Percentiles rank a stretch among this genome's conserved stretches.
phyloP scores from a whole-genome alignment of 2,113 vertebrate species.

The Passer montanus region DNA sequence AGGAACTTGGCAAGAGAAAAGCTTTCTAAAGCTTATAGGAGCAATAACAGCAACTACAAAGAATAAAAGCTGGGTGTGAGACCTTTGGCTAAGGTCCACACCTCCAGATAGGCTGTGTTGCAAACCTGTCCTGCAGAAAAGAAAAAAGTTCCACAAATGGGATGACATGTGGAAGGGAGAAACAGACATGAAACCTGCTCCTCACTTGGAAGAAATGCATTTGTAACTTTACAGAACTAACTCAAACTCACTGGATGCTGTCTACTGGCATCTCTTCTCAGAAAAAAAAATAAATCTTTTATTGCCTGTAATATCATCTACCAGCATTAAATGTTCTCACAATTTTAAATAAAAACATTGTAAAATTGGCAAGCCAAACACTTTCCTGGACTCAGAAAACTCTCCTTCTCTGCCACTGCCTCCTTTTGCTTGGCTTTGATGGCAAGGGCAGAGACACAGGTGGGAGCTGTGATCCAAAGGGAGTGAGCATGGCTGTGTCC shows the following conservation, averaged over 20 bases:
- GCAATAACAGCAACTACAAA: neutral
- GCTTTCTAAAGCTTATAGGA: neutral
- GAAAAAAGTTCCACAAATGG: neutral
- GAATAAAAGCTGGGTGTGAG: neutral
- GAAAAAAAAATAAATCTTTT: neutral
- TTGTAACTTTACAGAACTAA: neutral
- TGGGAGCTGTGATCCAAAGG: neutral
- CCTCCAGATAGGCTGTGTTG: neutral
- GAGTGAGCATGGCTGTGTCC: neutral
- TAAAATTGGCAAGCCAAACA: neutral
- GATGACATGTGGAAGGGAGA: neutral
- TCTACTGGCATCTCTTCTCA: neutral
- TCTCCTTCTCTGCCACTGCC: neutral
- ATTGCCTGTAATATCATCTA: neutral
- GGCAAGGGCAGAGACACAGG: accelerated
- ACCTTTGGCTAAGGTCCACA: neutral
- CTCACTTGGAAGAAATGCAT: neutral
- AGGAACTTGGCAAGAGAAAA: neutral
- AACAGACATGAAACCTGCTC: neutral
- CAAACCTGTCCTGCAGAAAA: neutral
- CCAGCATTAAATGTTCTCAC: neutral
- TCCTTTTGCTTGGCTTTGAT: neutral
- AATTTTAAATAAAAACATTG: neutral
- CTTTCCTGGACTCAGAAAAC: neutral
- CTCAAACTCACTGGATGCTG: neutral